Evolutionary conservation across 2,113 vertebrate species (phyloP), one percentile per base, ranked within the genome.

Genomic region (Pollimyrus isidori): DNA sequence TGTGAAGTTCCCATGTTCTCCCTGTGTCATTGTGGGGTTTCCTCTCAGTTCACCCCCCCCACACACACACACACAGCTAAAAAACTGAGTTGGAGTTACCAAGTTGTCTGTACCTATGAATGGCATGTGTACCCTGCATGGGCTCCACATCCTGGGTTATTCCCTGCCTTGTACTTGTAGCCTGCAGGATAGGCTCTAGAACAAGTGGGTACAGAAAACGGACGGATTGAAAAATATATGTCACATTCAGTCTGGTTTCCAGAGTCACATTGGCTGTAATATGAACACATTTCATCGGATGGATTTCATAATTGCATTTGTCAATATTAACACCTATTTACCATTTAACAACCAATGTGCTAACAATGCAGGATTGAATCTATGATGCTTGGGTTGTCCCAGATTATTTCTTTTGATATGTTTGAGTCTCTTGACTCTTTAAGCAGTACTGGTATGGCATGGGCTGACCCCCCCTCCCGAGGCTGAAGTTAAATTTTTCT

Each of bases 401-500:
- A 80, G 4, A 80, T 80, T 80, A 80, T 39, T 80, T 42, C 19
- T 42, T 80, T 39, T 42, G 46, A 30, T 65, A 46, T 88, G n/a
- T 88, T 10, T 48, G 65, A 76, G 45, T 39, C n/a, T 49, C 62
- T 17, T 26, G n/a, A 46, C 35, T 56, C 3, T 39, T 89, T 48
- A 46, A 26, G 30, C n/a, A 7, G n/a, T 23, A 30, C 49, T 49
- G 49, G 15, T 39, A 58, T 53, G 80, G 69, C 26, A 50, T 52
- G 13, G 52, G 4, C 82, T 49, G 39, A 53, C 86, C 58, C 69
- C 52, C 52, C 52, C 45, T 5, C 30, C 48, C 69, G 62, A 90
- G 89, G 65, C 90, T 89, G 87, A 89, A 93, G 91, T 92, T 93
- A 92, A 92, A 91, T 92, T 92, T 91, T 92, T 86, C 92, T 94